A percentile compares a stretch with the other conserved stretches of the same genome.
phyloP scores from a whole-genome alignment of 2,113 vertebrate species.

The Charina bottae region DNA sequence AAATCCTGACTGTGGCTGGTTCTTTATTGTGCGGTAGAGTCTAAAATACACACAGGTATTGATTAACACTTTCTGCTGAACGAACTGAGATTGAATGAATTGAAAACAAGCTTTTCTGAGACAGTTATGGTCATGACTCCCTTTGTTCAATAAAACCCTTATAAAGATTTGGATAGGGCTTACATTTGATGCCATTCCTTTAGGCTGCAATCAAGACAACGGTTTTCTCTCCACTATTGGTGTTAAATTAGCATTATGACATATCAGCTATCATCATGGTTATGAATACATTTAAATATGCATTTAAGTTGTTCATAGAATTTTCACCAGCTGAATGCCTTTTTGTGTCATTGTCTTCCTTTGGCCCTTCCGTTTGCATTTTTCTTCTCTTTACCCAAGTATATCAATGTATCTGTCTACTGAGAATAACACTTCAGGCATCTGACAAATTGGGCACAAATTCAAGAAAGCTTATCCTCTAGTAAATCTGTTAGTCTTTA shows the following conservation, averaged over 20 bases:
- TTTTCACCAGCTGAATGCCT: neutral
- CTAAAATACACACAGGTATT: neutral
- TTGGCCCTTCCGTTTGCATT: neutral
- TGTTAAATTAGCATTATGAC: neutral
- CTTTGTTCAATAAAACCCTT: neutral
- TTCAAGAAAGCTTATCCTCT: neutral
- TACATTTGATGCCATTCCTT: neutral
- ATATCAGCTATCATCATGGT: neutral
- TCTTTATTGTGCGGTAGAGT: neutral
- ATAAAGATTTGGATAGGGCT: neutral
- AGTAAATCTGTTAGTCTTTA: constrained; percentile 16
- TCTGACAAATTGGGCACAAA: constrained; percentile 1
- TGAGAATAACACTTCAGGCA: neutral
- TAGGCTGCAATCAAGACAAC: neutral
- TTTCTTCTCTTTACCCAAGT: neutral
- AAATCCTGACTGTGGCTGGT: neutral
- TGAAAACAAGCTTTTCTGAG: neutral
- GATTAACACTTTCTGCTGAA: neutral
- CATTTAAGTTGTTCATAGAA: neutral
- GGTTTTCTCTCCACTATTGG: neutral
- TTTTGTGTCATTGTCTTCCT: neutral
- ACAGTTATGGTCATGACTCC: neutral
- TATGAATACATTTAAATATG: neutral
- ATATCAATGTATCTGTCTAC: neutral
- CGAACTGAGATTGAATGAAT: neutral